phyloP scores from a whole-genome alignment of 2,888 invertebrate genomes.

The Leptinotarsa rubiginosa region DNA sequence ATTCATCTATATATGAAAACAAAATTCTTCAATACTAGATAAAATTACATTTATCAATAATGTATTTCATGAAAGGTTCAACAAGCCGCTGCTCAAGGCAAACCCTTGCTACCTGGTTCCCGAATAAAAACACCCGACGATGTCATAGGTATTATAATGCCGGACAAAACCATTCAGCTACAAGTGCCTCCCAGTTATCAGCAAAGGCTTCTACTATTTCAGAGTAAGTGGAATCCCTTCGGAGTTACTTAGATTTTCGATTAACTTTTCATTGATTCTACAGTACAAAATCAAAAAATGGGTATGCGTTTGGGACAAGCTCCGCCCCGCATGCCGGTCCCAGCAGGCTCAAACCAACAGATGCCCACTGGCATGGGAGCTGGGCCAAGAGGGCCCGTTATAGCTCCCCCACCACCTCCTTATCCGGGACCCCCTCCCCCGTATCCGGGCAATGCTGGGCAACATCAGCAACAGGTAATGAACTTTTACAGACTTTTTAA shows the following conservation, averaged over 20 bases:
- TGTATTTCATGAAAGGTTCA: conserved; percentile 68
- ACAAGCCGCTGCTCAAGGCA: conserved; percentile 73
- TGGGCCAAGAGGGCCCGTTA: conserved; percentile 62
- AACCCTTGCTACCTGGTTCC: conserved; percentile 70
- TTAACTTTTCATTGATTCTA: conserved; percentile 33
- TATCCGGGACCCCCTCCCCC: conserved; percentile 79
- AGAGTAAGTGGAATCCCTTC: conserved; percentile 56
- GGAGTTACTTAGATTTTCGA: conserved; percentile 6
- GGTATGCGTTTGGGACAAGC: conserved; percentile 62
- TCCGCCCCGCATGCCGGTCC: conserved; percentile 54
- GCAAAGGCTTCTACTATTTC: conserved; percentile 57
- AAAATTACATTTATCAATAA: background rate
- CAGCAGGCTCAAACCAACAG: conserved; percentile 35
- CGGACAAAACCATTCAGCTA: conserved; percentile 72
- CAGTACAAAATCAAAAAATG: conserved; percentile 64
- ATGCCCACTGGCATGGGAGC: conserved; percentile 61
- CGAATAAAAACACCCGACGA: conserved; percentile 72
- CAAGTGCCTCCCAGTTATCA: conserved; percentile 68
- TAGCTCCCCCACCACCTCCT: conserved; percentile 77
- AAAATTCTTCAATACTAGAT: background rate
- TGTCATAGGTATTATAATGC: conserved; percentile 75
- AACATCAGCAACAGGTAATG: conserved; percentile 52
- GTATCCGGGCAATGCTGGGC: conserved; percentile 71
- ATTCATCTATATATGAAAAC: conserved; percentile 1
- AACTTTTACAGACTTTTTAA: conserved; percentile 10